phyloP scores from a whole-genome alignment of 2,113 vertebrate genomes.

The Pseudois nayaur region DNA sequence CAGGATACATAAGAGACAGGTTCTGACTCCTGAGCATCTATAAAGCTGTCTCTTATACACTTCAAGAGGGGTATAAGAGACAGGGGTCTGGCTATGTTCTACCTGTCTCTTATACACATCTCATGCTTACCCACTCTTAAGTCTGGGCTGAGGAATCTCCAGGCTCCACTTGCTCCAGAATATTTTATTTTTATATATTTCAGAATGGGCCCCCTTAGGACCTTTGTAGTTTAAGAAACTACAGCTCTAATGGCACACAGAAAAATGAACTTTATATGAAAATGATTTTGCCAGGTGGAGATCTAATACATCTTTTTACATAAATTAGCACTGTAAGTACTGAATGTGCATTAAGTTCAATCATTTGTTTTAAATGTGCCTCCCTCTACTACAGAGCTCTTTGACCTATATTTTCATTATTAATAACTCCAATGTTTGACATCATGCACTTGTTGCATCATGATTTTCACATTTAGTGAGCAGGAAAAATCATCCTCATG shows the following conservation, averaged over 20 bases:
- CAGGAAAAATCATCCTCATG: constrained; percentile 42
- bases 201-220: not conserved
- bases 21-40: no score
- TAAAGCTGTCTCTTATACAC: no score
- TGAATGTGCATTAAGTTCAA: constrained; percentile 56
- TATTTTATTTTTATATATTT: not conserved
- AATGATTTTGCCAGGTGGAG: constrained; percentile 16
- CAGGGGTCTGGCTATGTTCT: no score
- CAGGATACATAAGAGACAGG: no score
- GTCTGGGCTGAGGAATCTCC: not conserved
- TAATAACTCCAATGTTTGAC: constrained; percentile 29
- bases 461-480: constrained; percentile 61
- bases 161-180: not conserved
- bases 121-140: not conserved
- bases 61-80: no score
- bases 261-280: constrained; percentile 31
- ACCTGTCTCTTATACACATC: no score
- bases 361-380: constrained; percentile 47
- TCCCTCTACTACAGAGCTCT: not conserved
- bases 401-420: constrained; percentile 55
- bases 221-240: not conserved
- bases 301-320: constrained; percentile 41
- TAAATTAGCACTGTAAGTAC: constrained; percentile 29
- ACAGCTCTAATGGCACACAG: not conserved
- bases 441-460: constrained; percentile 64